Evolutionary conservation across 2,888 invertebrate species (phyloP).

Genomic region (Drosophila robusta): DNA sequence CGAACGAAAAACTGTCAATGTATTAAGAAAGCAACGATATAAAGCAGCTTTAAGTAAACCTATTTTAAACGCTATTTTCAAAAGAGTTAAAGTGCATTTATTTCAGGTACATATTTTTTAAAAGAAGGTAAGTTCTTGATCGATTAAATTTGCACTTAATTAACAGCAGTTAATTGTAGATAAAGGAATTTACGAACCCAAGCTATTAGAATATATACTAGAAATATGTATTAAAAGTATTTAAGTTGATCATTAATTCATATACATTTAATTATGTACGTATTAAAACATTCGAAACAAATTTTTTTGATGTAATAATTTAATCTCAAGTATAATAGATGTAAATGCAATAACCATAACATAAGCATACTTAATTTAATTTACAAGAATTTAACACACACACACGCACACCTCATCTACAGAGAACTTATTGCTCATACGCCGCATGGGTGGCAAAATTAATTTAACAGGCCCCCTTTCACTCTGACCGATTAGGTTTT

Average conservation of each 20-base stretch:
- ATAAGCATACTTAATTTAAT: constrained; percentile 47
- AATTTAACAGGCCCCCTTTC: neutral
- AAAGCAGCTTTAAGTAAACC: constrained; percentile 28
- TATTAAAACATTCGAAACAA: no score
- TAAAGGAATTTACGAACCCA: no score
- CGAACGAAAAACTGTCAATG: constrained; percentile 19
- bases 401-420: neutral
- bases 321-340: constrained; percentile 27
- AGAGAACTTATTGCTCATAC: constrained; percentile 29
- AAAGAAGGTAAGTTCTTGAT: neutral
- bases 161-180: no score
- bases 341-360: constrained; percentile 42
- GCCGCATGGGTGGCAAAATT: constrained; percentile 14
- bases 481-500: no score
- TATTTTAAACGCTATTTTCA: constrained; percentile 8
- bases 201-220: no score
- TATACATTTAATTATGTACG: neutral
- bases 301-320: constrained; percentile 5
- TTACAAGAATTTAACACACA: constrained; percentile 30
- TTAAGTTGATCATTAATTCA: no score
- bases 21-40: constrained; percentile 20
- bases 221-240: no score
- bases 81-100: constrained; percentile 6
- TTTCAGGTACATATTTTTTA: neutral
- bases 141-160: no score